These are phyloP conservation scores for Agapostemon virescens DNA, from an alignment of 2,888 invertebrate species.

Conservation along the genomic window DNA sequence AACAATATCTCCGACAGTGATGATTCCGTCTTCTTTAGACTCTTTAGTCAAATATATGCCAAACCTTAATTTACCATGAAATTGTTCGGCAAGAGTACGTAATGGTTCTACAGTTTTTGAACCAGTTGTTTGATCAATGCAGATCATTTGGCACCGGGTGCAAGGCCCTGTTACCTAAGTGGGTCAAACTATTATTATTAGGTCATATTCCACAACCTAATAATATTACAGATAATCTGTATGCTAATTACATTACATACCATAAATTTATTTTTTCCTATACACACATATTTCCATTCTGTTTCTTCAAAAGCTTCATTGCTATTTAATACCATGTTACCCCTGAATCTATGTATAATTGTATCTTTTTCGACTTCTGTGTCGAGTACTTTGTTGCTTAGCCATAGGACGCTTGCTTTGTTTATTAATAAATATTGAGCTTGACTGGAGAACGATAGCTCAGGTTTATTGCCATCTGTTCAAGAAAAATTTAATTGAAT, in stretches of 20 bases:
- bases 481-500: conserved; percentile 33
- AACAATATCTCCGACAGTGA: conserved; percentile 72
- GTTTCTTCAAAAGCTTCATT: conserved; percentile 89
- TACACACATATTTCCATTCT: conserved; percentile 84
- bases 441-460: conserved; percentile 89
- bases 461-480: conserved; percentile 66
- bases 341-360: conserved; percentile 90
- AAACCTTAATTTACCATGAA: conserved; percentile 89
- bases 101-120: conserved; percentile 90
- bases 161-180: conserved; percentile 90
- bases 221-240: conserved; percentile 8
- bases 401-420: conserved; percentile 88
- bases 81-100: conserved; percentile 87
- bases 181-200: conserved; percentile 52
- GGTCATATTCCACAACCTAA: background rate
- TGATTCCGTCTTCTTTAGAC: conserved; percentile 51
- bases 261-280: conserved; percentile 86
- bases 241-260: conserved; percentile 79
- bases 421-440: conserved; percentile 93
- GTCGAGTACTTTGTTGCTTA: conserved; percentile 83
- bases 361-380: conserved; percentile 82
- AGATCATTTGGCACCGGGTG: conserved; percentile 96
- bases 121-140: conserved; percentile 93
- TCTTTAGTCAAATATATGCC: conserved; percentile 86
- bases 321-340: conserved; percentile 92